phyloP scores from a whole-genome alignment of 2,797 vertebrate species.

The Cephalopachus bancanus region DNA sequence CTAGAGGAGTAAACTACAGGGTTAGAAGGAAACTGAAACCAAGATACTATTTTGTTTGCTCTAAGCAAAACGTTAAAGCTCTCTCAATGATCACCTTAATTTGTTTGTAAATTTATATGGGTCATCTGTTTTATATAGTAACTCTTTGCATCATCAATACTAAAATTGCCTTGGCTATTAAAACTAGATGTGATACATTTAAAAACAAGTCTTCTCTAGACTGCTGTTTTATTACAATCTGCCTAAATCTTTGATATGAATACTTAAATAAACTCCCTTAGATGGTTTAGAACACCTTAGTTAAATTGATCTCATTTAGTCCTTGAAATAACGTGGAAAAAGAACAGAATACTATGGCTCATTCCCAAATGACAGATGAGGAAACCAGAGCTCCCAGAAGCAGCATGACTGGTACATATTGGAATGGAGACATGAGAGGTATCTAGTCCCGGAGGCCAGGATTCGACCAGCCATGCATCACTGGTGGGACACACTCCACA shows the following conservation, averaged over 20 bases:
- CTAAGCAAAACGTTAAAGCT: background rate
- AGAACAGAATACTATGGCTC: background rate
- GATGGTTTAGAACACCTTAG: background rate
- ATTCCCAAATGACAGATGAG: background rate
- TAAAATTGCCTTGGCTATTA: background rate
- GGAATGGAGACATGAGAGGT: background rate
- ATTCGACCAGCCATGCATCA: no score
- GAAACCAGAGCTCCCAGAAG: background rate
- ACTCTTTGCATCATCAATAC: background rate
- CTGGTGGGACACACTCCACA: rapidly evolving
- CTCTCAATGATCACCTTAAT: background rate
- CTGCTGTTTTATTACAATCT: background rate
- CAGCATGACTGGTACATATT: background rate
- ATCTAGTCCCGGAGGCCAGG: rapidly evolving
- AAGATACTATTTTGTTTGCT: background rate
- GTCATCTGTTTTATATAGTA: background rate
- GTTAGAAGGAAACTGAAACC: background rate
- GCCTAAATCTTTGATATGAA: background rate
- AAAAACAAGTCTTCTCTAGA: conserved; percentile 16
- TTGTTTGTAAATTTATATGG: background rate
- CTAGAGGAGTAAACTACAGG: background rate
- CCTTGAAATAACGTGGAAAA: background rate
- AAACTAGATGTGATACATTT: background rate
- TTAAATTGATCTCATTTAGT: background rate
- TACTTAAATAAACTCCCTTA: background rate